phyloP scores from a whole-genome alignment of 2,113 vertebrate species.

The Ceuthmochares aereus region DNA sequence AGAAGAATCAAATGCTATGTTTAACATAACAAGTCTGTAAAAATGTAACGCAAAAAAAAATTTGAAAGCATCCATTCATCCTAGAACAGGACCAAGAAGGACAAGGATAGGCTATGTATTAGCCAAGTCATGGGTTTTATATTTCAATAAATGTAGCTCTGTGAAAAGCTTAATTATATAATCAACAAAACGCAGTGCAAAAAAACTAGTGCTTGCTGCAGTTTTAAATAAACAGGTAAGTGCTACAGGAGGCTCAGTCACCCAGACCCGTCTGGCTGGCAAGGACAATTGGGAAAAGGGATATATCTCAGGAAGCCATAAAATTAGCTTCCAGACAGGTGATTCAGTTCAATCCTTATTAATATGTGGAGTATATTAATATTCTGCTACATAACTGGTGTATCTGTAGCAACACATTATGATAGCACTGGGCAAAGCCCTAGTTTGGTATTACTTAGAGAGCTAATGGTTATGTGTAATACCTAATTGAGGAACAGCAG shows the following conservation, averaged over 20 bases:
- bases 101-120: not conserved
- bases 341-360: not conserved
- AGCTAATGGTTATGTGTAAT: not conserved
- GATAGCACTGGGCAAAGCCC: not conserved
- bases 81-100: not conserved
- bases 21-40: constrained; percentile 5
- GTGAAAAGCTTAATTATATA: not conserved
- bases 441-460: not conserved
- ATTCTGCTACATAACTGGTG: not conserved
- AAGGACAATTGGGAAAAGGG: not conserved
- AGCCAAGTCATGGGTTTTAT: not conserved
- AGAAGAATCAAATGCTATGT: constrained; percentile 15
- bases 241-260: not conserved
- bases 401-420: not conserved
- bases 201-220: not conserved
- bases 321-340: not conserved
- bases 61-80: not conserved
- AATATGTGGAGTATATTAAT: not conserved
- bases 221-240: not conserved
- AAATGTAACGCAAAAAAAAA: not conserved
- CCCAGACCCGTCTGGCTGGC: not conserved
- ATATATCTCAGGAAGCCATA: not conserved
- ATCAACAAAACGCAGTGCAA: not conserved
- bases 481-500: not conserved
- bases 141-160: not conserved